phyloP scores from a whole-genome alignment of 2,888 invertebrate species.

The Terebella lapidaria region DNA sequence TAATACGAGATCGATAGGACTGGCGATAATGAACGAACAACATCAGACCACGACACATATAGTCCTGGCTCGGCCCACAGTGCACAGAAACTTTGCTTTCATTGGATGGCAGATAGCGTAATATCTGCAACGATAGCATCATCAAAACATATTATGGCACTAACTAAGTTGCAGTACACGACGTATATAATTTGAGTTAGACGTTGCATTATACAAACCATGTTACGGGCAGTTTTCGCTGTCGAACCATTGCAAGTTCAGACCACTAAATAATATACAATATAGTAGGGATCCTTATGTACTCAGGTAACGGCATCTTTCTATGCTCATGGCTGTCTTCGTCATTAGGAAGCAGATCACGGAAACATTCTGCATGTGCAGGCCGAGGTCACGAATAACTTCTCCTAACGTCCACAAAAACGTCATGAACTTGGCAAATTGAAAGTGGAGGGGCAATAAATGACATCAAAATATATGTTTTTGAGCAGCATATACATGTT shows the following conservation, averaged over 20 bases:
- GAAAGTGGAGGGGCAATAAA: too few species aligned
- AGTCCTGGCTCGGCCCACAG: conserved; percentile 61
- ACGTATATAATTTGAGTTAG: too few species aligned
- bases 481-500: too few species aligned
- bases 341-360: conserved; percentile 69
- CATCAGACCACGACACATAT: conserved; percentile 65
- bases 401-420: conserved; percentile 66
- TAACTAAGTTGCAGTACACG: too few species aligned
- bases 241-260: too few species aligned
- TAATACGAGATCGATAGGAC: too few species aligned
- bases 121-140: conserved; percentile 58
- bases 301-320: too few species aligned
- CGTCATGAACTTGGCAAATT: conserved; percentile 66
- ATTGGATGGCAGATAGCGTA: conserved; percentile 70
- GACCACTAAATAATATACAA: too few species aligned
- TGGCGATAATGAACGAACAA: conserved; percentile 60
- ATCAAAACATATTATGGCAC: neutral
- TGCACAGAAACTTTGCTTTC: conserved; percentile 66
- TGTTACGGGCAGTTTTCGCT: too few species aligned
- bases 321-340: conserved; percentile 68
- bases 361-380: conserved; percentile 69
- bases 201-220: too few species aligned
- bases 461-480: too few species aligned
- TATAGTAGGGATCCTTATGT: too few species aligned
- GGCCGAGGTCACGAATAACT: conserved; percentile 65